Evolutionary conservation across 2,797 vertebrate genomes (phyloP).

Genomic region (Prionace glauca): DNA sequence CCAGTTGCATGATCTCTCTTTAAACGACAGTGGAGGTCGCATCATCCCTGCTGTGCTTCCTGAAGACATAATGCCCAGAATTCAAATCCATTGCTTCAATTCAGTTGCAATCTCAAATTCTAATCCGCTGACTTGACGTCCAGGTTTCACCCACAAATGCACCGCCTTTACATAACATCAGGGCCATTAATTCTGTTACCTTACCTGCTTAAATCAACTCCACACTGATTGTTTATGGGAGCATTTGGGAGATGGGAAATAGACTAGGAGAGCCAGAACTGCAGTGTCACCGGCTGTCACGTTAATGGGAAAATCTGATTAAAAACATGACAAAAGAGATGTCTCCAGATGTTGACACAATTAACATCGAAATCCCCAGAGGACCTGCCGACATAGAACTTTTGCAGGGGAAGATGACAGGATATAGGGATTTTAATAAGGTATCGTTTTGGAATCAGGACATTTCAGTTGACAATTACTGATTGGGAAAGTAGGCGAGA

Average conservation of each 20-base stretch:
- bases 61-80: not conserved
- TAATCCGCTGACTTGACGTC: not conserved
- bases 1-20: not conserved
- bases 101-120: not conserved
- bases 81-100: not conserved
- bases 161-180: not conserved
- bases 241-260: not conserved
- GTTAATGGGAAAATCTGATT: constrained; percentile 18
- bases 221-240: not conserved
- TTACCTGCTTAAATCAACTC: not conserved
- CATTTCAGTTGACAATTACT: not conserved
- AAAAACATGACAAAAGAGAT: constrained; percentile 19
- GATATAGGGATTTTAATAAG: not conserved
- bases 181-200: not conserved
- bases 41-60: not conserved
- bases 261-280: not conserved
- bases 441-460: not conserved
- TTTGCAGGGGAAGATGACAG: not conserved
- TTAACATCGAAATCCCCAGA: not conserved
- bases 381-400: not conserved
- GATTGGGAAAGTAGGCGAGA: not conserved
- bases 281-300: not conserved
- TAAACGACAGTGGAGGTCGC: not conserved
- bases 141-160: not conserved
- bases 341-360: constrained; percentile 18